These are phyloP conservation scores for Gallinago paraguaiae DNA, from an alignment of 2,113 vertebrate genomes.

Conservation along the genomic window DNA sequence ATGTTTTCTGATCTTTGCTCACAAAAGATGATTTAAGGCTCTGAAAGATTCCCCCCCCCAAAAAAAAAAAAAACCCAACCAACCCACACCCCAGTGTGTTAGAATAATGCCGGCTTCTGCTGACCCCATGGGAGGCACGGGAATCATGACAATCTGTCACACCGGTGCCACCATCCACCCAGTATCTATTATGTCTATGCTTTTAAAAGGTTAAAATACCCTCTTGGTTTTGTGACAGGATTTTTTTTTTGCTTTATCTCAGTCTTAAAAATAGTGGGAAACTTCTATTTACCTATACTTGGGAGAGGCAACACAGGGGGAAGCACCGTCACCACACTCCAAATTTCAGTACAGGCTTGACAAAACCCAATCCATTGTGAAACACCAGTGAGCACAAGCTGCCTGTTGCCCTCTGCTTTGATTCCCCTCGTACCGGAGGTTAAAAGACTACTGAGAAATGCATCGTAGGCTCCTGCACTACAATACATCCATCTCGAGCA, in stretches of 20 bases:
- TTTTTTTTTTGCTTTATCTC: background rate
- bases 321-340: background rate
- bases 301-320: background rate
- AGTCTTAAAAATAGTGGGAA: background rate
- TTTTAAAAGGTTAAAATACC: background rate
- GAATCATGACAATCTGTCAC: background rate
- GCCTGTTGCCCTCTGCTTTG: background rate
- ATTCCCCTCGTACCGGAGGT: background rate
- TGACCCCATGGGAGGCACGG: background rate
- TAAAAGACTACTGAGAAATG: background rate
- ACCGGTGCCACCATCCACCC: background rate
- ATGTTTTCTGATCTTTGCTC: background rate
- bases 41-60: background rate
- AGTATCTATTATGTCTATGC: background rate
- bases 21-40: background rate
- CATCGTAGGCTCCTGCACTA: background rate
- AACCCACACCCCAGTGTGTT: background rate
- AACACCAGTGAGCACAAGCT: background rate
- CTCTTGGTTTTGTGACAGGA: background rate
- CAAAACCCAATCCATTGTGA: fast-evolving
- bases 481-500: background rate
- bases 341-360: background rate
- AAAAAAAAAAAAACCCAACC: background rate
- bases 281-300: background rate
- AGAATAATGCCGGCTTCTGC: background rate